phyloP scores from a whole-genome alignment of 2,888 invertebrate species.

The Diachrysia chrysitis region DNA sequence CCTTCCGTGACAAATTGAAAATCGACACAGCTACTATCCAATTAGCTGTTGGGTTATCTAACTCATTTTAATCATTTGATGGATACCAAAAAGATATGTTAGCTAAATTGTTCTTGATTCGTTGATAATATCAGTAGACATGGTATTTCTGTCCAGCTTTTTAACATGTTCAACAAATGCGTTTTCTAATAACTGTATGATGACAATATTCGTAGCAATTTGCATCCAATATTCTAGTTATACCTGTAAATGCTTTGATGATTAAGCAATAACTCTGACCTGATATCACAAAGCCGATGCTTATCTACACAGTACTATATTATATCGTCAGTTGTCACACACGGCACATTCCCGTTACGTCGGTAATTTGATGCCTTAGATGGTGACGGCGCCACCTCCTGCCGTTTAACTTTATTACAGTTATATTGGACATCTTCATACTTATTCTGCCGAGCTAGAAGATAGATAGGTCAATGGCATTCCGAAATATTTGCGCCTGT shows the following conservation, averaged over 20 bases:
- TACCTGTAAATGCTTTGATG: not conserved
- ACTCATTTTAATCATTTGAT: too few relatives aligned
- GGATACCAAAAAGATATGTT: too few relatives aligned
- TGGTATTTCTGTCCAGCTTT: too few relatives aligned
- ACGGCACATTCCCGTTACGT: conserved; percentile 35
- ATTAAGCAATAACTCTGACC: not conserved
- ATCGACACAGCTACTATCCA: conserved; percentile 4
- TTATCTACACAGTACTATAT: not conserved
- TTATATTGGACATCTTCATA: conserved; percentile 23
- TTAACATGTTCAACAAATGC: too few relatives aligned
- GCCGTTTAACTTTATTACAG: conserved; percentile 47
- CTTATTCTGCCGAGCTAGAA: conserved; percentile 10
- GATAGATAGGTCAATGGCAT: conserved; percentile 2
- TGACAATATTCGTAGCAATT: not conserved
- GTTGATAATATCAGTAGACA: too few relatives aligned
- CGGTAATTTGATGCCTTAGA: conserved; percentile 44
- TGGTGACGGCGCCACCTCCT: conserved; percentile 44
- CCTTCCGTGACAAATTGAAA: conserved; percentile 25
- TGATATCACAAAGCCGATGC: not conserved
- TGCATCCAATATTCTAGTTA: not conserved
- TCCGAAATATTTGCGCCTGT: not conserved
- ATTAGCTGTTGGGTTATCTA: not conserved
- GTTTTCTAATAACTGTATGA: not conserved
- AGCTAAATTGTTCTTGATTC: too few relatives aligned
- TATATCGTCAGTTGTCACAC: conserved; percentile 12